A percentile compares a stretch with the other conserved stretches of the same genome.
These are phyloP conservation scores for Meloidogyne exigua DNA, from an alignment of 1,140 invertebrate genomes.

Conservation along the genomic window DNA sequence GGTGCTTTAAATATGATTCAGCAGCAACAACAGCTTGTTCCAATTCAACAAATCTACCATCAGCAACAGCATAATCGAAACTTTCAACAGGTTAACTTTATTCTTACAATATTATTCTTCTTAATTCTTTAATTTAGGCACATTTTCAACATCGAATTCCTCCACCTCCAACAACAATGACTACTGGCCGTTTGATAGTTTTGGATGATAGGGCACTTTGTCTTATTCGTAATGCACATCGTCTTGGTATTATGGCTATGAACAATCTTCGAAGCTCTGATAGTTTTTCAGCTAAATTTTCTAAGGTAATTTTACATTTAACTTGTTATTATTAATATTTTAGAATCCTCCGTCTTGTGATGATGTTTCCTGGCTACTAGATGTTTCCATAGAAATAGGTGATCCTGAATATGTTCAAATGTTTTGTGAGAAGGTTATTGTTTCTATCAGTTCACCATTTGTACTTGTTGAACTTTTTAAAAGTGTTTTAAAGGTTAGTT, in stretches of 20 bases:
- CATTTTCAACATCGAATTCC: background rate
- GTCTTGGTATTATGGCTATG: constrained; percentile 43
- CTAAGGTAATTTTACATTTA: constrained; percentile 26
- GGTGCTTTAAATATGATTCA: background rate
- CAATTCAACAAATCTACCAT: constrained; percentile 6
- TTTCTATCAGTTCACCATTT: constrained; percentile 36
- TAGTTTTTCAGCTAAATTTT: constrained; percentile 35
- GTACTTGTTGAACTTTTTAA: constrained; percentile 33
- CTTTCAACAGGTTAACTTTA: background rate
- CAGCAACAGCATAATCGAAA: background rate
- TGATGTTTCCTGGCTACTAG: constrained; percentile 40
- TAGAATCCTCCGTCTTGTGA: constrained; percentile 37
- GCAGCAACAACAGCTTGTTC: constrained; percentile 7
- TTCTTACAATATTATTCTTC: background rate
- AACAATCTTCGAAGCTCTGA: constrained; percentile 42
- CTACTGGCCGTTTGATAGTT: constrained; percentile 15
- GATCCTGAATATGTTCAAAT: constrained; percentile 28
- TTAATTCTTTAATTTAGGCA: background rate
- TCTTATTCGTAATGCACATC: constrained; percentile 30
- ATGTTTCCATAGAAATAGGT: constrained; percentile 39
- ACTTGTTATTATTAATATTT: constrained; percentile 11
- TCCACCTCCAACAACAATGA: constrained; percentile 11
- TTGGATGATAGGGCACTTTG: background rate
- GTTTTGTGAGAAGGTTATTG: constrained; percentile 39
- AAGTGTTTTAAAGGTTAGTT: constrained; percentile 17